These are phyloP conservation scores for Nothobranchius furzeri DNA, from an alignment of 2,113 vertebrate species.

Conservation along the genomic window DNA sequence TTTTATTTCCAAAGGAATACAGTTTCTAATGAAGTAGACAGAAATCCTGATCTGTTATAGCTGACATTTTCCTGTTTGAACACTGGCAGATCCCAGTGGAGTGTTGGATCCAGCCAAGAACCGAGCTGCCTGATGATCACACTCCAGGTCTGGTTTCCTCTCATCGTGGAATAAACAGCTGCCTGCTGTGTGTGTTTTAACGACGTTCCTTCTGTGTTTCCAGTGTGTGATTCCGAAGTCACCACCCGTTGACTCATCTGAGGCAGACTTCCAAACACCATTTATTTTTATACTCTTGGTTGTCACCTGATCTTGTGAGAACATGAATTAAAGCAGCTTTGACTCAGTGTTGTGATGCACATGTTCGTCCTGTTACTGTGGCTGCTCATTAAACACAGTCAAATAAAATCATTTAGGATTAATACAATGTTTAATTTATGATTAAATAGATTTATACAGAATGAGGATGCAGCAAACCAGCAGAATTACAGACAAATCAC, in stretches of 20 bases:
- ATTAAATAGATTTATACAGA: neutral
- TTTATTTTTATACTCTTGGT: conserved; percentile 30
- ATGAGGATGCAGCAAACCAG: neutral
- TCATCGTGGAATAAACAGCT: neutral
- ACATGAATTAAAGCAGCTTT: conserved; percentile 13
- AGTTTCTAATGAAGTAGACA: too few species aligned
- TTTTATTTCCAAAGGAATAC: neutral
- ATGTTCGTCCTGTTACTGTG: neutral
- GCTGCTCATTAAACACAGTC: too few species aligned
- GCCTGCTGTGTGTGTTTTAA: conserved; percentile 14
- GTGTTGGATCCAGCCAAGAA: conserved; percentile 20
- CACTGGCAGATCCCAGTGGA: conserved; percentile 2
- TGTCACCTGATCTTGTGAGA: conserved; percentile 9
- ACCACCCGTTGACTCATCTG: conserved; percentile 56
- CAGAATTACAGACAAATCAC: neutral
- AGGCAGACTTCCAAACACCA: conserved; percentile 29
- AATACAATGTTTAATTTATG: too few species aligned
- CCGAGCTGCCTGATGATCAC: neutral
- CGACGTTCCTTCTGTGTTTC: conserved; percentile 7
- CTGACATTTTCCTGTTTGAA: too few species aligned
- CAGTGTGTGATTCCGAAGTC: conserved; percentile 45
- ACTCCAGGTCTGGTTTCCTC: conserved; percentile 10
- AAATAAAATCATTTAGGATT: too few species aligned
- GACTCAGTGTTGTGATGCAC: neutral
- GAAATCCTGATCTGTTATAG: too few species aligned